phyloP scores from a whole-genome alignment of 1,140 invertebrate genomes.

The Sarcophaga peregrina region DNA sequence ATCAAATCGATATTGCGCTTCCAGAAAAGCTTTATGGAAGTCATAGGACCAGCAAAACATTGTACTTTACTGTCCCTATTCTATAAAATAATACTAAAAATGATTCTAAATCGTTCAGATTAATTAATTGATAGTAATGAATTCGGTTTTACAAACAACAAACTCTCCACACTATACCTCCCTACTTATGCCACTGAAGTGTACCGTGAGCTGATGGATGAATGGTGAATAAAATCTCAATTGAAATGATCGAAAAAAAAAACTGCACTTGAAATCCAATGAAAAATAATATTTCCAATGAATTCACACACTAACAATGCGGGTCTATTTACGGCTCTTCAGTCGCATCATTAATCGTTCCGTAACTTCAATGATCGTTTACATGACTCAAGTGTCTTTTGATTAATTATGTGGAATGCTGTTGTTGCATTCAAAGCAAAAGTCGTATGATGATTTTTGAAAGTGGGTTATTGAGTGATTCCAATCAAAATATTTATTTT shows the following conservation, averaged over 20 bases:
- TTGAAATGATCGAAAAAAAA: neutral
- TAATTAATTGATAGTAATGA: too few species aligned
- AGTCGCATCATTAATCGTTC: neutral
- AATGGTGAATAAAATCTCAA: neutral
- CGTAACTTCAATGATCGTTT: neutral
- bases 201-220: too few species aligned
- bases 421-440: too few species aligned
- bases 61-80: too few species aligned
- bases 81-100: too few species aligned
- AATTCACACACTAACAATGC: neutral
- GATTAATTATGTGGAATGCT: constrained; percentile 14
- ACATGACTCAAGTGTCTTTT: constrained; percentile 3
- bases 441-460: neutral
- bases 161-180: too few species aligned
- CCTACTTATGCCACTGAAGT: too few species aligned
- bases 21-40: too few species aligned
- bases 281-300: neutral
- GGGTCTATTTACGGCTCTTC: neutral
- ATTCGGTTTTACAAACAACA: too few species aligned
- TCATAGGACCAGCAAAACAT: too few species aligned
- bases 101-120: too few species aligned
- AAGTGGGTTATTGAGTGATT: neutral
- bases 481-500: constrained; percentile 17
- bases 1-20: too few species aligned
- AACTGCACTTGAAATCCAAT: constrained; percentile 4